Evolutionary conservation across 1,140 invertebrate genomes (phyloP).

Genomic region (Phenacoccus solenopsis): DNA sequence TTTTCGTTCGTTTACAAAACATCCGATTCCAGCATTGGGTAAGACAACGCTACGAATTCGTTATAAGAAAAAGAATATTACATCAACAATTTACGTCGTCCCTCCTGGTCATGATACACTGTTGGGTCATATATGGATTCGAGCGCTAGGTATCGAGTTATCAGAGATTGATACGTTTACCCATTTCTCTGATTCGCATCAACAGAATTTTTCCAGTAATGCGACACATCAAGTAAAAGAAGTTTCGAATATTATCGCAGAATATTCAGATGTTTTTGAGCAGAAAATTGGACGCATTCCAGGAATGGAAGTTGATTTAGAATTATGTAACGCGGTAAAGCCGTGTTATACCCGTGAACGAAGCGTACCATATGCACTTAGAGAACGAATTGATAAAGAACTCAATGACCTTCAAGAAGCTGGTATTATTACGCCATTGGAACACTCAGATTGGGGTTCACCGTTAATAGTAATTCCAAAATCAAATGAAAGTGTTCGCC

Average conservation of each 20-base stretch:
- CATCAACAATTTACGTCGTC: background rate
- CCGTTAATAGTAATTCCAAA: constrained; percentile 34
- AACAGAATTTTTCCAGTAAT: background rate
- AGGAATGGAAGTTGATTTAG: constrained; percentile 8
- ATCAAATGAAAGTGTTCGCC: constrained; percentile 29
- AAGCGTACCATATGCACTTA: constrained; percentile 21
- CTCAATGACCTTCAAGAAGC: constrained; percentile 19
- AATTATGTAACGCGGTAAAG: constrained; percentile 17
- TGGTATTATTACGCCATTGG: constrained; percentile 28
- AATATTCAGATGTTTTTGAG: constrained; percentile 20
- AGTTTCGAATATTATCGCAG: background rate
- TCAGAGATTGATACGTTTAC: background rate
- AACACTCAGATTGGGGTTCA: constrained; percentile 31
- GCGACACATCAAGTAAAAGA: background rate
- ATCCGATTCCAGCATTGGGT: background rate
- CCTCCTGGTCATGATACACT: background rate
- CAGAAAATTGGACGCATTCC: constrained; percentile 22
- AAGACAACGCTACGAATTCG: background rate
- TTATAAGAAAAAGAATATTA: background rate
- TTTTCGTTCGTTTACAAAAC: background rate
- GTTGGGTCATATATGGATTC: background rate
- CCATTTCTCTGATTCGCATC: too few relatives aligned
- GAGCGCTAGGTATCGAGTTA: background rate
- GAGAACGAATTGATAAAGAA: constrained; percentile 21
- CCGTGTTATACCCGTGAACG: constrained; percentile 20